phyloP scores from a whole-genome alignment of 2,797 vertebrate genomes.

The Darevskia nairensis region DNA sequence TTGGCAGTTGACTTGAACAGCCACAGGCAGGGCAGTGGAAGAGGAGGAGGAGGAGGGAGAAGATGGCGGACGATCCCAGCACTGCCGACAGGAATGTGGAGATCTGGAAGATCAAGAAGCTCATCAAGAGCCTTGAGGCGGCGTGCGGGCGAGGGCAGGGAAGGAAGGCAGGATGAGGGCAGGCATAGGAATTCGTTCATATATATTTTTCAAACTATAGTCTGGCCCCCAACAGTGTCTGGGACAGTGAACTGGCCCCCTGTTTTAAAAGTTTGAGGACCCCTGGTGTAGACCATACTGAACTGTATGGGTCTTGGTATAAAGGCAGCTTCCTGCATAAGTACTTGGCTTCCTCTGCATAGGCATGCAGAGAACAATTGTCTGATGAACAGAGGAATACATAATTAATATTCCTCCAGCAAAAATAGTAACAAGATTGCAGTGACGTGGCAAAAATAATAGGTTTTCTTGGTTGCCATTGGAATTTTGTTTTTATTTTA shows the following conservation, averaged over 20 bases:
- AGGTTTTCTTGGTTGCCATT: background rate
- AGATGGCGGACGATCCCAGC: slow-evolving; percentile 87
- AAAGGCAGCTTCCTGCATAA: background rate
- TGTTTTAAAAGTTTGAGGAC: too few species aligned
- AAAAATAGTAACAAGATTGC: background rate
- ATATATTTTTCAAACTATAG: too few species aligned
- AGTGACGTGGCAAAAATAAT: background rate
- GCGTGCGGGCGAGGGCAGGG: slow-evolving; percentile 89
- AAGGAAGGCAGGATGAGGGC: background rate
- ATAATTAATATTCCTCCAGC: background rate
- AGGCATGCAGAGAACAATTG: too few species aligned
- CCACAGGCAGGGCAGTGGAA: slow-evolving; percentile 48
- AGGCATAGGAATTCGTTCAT: too few species aligned
- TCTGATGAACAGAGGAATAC: background rate
- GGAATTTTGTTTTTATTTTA: background rate
- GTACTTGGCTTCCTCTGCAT: background rate
- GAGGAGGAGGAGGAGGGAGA: slow-evolving; percentile 67
- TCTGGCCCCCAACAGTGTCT: too few species aligned
- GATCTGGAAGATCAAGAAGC: slow-evolving; percentile 99
- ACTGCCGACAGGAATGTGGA: slow-evolving; percentile 98
- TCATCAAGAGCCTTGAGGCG: slow-evolving; percentile 98
- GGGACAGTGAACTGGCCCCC: too few species aligned
- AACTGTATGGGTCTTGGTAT: too few species aligned
- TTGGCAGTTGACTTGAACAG: slow-evolving; percentile 57
- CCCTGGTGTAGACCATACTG: too few species aligned